Conservation (phyloP, 1,140 invertebrate genomes). For the Trachymyrmex septentrionalis region DNA sequence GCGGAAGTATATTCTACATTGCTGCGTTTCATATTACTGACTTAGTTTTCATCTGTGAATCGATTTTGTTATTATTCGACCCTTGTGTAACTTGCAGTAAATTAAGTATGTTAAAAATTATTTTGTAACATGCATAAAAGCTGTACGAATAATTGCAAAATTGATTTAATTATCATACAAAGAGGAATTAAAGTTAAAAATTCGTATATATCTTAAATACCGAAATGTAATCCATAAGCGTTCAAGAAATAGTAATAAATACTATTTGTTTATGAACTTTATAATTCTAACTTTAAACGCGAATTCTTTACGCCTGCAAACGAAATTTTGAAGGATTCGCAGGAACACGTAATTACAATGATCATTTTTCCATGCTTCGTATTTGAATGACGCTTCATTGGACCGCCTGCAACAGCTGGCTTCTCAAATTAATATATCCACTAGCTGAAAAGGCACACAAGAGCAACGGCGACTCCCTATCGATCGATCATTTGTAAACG, state of each 20-base stretch:
- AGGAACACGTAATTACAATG: constrained; percentile 17
- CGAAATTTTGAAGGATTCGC: neutral
- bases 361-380: constrained; percentile 17
- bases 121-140: neutral
- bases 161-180: neutral
- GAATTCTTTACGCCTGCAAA: neutral
- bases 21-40: neutral
- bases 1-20: neutral
- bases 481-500: constrained; percentile 64
- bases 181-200: neutral
- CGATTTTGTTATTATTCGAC: neutral
- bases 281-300: constrained; percentile 1
- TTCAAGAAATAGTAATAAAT: neutral
- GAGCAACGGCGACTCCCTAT: constrained; percentile 41
- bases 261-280: neutral
- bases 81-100: neutral
- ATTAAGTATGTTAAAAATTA: neutral
- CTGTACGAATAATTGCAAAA: neutral
- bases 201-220: neutral
- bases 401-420: constrained; percentile 57
- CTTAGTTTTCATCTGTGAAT: neutral
- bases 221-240: neutral
- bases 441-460: constrained; percentile 65
- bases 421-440: constrained; percentile 67
- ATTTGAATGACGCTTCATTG: constrained; percentile 60